Conservation (phyloP, 2,797 vertebrate species). For the Alca torda region DNA sequence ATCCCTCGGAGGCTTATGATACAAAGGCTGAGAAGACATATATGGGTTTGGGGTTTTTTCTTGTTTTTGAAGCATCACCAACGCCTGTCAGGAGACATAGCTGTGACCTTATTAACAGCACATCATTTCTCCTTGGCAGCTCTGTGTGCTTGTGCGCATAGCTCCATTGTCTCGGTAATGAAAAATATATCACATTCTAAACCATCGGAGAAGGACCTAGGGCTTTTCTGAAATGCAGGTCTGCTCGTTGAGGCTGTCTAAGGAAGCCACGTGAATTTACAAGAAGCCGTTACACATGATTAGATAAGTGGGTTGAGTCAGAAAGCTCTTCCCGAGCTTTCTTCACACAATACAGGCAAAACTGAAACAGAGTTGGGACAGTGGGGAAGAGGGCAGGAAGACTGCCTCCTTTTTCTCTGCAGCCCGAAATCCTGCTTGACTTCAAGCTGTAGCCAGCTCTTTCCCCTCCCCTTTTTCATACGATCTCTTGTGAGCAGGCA, state of each 20-base stretch:
- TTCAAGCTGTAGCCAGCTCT: neutral
- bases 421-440: neutral
- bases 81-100: neutral
- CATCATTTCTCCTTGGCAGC: neutral
- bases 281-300: neutral
- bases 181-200: neutral
- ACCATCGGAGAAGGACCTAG: accelerated
- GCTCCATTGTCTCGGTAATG: neutral
- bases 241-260: neutral
- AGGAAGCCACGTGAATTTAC: neutral
- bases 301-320: neutral
- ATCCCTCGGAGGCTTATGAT: neutral
- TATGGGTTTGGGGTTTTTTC: neutral
- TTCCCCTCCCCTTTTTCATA: neutral
- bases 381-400: neutral
- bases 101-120: neutral
- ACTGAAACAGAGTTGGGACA: neutral
- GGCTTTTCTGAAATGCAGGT: neutral
- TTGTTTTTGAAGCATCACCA: neutral
- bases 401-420: neutral
- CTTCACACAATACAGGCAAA: neutral
- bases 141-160: neutral
- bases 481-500: neutral
- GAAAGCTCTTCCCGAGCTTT: neutral
- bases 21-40: neutral